These are phyloP conservation scores for Lingula anatina DNA, from an alignment of 2,888 invertebrate genomes.

Conservation along the genomic window DNA sequence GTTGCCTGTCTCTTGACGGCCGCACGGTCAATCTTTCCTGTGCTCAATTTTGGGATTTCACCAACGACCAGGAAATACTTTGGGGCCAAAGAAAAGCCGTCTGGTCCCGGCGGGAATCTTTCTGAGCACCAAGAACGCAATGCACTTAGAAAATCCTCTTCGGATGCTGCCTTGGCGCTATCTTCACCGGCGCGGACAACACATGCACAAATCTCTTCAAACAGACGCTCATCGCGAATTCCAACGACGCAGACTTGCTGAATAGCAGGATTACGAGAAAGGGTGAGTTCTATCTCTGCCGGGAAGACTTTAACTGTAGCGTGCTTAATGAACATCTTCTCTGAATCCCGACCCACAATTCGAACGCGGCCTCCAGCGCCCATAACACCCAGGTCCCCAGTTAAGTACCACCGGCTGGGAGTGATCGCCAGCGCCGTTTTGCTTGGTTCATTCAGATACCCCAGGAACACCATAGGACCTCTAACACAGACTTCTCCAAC, in stretches of 20 bases:
- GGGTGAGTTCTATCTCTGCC: background rate
- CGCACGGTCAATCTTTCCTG: conserved; percentile 4
- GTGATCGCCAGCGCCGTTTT: background rate
- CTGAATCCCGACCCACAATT: background rate
- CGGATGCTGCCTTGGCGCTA: no score
- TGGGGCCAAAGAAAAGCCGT: no score
- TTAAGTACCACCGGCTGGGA: conserved; percentile 2
- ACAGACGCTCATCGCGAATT: conserved; percentile 2
- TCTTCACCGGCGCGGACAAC: background rate
- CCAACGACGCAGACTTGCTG: conserved; percentile 3
- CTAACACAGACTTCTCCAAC: conserved; percentile 5
- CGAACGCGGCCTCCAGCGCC: background rate
- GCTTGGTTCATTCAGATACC: background rate
- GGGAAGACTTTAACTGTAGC: conserved; percentile 4
- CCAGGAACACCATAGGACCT: background rate
- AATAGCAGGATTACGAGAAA: background rate
- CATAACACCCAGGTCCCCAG: conserved; percentile 2
- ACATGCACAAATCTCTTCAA: conserved; percentile 6
- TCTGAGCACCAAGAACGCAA: background rate
- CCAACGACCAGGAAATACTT: conserved; percentile 4
- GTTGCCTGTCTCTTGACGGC: no score
- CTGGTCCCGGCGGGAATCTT: background rate
- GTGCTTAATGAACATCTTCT: conserved; percentile 3
- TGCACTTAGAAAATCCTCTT: no score
- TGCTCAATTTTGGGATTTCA: background rate